Evolutionary conservation across 2,888 invertebrate species (phyloP).

Genomic region (Dinocampus coccinellae): DNA sequence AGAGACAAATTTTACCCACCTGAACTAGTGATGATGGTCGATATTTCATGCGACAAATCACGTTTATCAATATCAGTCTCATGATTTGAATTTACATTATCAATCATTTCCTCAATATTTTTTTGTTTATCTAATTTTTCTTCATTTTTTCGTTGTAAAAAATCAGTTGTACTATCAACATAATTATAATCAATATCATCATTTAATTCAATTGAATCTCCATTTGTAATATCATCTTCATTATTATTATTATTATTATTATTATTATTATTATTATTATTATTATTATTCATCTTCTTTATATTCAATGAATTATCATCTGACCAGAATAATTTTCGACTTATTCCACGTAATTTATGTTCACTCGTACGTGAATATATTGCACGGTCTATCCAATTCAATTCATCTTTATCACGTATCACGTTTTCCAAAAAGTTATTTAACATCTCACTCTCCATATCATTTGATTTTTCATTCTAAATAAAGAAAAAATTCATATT

Average conservation of each 20-base stretch:
- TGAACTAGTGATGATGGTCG: neutral
- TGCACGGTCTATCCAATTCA: conserved; percentile 59
- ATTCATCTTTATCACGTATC: conserved; percentile 53
- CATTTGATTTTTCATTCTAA: conserved; percentile 27
- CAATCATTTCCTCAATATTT: conserved; percentile 20
- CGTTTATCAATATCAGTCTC: conserved; percentile 45
- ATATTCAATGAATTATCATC: conserved; percentile 2
- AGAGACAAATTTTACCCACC: too few species aligned
- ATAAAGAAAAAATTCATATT: neutral
- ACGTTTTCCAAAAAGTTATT: conserved; percentile 56
- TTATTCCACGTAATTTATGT: conserved; percentile 21
- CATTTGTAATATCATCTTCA: too few species aligned
- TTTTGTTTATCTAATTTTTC: conserved; percentile 39
- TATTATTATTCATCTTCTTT: neutral
- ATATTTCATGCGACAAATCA: neutral
- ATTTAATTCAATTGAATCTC: neutral
- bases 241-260: neutral
- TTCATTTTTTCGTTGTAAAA: neutral
- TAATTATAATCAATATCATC: conserved; percentile 1
- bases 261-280: conserved; percentile 4
- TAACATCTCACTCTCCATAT: conserved; percentile 47
- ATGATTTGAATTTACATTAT: conserved; percentile 59
- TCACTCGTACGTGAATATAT: conserved; percentile 37
- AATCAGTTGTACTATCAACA: neutral
- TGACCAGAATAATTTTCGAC: conserved; percentile 43